These are phyloP conservation scores for Microplitis manilae DNA, from an alignment of 2,888 invertebrate genomes.

Conservation along the genomic window DNA sequence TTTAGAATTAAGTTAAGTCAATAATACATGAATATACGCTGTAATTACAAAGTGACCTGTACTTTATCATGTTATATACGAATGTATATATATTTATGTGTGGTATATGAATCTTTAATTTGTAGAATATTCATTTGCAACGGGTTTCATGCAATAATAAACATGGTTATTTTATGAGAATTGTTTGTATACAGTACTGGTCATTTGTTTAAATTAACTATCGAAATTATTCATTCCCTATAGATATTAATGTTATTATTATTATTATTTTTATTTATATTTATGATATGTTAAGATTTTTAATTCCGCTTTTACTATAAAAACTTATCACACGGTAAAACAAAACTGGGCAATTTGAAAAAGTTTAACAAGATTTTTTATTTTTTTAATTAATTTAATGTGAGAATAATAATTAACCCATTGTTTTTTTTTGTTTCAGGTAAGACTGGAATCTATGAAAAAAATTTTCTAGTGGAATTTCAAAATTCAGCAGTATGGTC, in stretches of 20 bases:
- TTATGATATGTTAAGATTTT: neutral
- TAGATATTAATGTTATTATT: neutral
- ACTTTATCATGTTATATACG: neutral
- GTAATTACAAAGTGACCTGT: conserved; percentile 7
- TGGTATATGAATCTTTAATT: neutral
- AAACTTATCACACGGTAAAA: too few relatives aligned
- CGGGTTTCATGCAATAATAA: neutral
- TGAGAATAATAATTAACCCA: too few relatives aligned
- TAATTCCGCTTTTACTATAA: neutral
- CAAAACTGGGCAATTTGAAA: too few relatives aligned
- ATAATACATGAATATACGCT: neutral
- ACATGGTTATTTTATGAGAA: neutral
- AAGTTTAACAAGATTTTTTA: too few relatives aligned
- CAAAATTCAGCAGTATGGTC: too few relatives aligned
- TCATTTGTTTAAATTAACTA: neutral
- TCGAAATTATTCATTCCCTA: neutral
- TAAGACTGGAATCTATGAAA: too few relatives aligned
- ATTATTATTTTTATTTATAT: neutral
- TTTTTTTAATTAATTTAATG: too few relatives aligned
- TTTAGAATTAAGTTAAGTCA: neutral
- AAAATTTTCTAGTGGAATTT: too few relatives aligned
- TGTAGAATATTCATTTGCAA: neutral
- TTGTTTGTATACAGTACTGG: neutral
- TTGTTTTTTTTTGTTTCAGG: too few relatives aligned
- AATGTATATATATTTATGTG: neutral